Conservation (phyloP, 2,113 vertebrate species). For the Chelonoidis abingdonii region DNA sequence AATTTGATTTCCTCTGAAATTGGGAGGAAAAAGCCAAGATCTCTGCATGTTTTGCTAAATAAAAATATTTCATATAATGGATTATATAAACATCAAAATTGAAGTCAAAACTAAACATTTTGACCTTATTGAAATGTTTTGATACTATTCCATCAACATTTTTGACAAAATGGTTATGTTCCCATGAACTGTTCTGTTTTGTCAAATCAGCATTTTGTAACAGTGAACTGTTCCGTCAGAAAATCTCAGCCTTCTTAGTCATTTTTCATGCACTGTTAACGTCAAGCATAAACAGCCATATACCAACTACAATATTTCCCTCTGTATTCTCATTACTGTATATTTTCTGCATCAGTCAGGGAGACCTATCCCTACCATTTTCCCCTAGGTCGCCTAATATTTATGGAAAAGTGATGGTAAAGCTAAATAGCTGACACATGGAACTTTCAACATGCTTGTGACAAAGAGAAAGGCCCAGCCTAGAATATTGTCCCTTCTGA, state of each 20-base stretch:
- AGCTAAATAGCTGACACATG: background rate
- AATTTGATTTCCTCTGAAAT: background rate
- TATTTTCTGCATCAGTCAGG: background rate
- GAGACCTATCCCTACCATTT: background rate
- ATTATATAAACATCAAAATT: background rate
- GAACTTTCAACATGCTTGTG: background rate
- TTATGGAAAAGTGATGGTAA: accelerated
- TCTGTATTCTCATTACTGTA: background rate
- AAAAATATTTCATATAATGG: background rate
- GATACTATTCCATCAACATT: background rate
- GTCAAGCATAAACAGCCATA: background rate
- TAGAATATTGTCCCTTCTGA: constrained; percentile 3
- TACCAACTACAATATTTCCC: background rate
- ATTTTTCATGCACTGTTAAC: background rate
- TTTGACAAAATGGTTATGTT: accelerated
- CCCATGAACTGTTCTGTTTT: background rate
- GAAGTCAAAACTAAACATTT: background rate
- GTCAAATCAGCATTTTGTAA: background rate
- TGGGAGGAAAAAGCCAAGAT: background rate
- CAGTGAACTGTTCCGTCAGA: background rate
- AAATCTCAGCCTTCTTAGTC: background rate
- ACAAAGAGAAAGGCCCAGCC: background rate
- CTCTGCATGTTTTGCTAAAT: background rate
- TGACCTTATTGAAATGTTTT: background rate
- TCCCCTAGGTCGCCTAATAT: background rate